These are phyloP conservation scores for Apeira syringaria DNA, from an alignment of 2,888 invertebrate genomes.

Conservation along the genomic window DNA sequence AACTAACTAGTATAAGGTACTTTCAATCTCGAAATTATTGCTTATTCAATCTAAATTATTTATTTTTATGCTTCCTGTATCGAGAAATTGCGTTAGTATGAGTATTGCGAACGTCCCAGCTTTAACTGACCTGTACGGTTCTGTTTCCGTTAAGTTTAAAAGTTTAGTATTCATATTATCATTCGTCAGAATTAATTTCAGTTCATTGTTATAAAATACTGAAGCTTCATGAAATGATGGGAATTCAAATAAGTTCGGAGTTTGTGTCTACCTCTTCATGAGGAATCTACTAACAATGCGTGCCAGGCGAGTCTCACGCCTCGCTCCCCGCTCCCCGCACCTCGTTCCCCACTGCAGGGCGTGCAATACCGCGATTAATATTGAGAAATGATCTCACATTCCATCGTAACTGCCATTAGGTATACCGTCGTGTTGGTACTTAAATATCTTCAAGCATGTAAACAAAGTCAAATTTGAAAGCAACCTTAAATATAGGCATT, in stretches of 20 bases:
- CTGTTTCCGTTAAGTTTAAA: constrained; percentile 3
- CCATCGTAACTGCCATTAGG: constrained; percentile 46
- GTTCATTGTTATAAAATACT: constrained; percentile 59
- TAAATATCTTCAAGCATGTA: constrained; percentile 49
- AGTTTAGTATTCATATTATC: too few relatives aligned
- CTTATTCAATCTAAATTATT: too few relatives aligned
- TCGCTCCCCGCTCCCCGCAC: constrained; percentile 23
- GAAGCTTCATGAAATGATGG: constrained; percentile 55
- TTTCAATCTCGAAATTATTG: too few relatives aligned
- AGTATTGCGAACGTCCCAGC: too few relatives aligned
- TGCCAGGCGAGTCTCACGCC: constrained; percentile 34
- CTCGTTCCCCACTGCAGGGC: constrained; percentile 29
- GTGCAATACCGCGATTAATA: constrained; percentile 66
- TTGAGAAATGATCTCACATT: constrained; percentile 73
- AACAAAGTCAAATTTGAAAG: too few relatives aligned
- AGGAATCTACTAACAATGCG: constrained; percentile 69
- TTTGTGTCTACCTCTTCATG: constrained; percentile 60
- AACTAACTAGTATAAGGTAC: too few relatives aligned
- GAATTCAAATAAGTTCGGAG: constrained; percentile 74
- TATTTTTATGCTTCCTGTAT: too few relatives aligned
- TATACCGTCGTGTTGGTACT: too few relatives aligned
- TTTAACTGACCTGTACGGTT: too few relatives aligned
- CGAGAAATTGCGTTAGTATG: too few relatives aligned
- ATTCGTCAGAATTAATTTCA: constrained; percentile 51
- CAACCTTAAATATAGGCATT: too few relatives aligned